Percentiles rank a stretch among this genome's conserved stretches.
These are phyloP conservation scores for Mustelus asterias DNA, from an alignment of 2,113 vertebrate species.

Conservation along the genomic window DNA sequence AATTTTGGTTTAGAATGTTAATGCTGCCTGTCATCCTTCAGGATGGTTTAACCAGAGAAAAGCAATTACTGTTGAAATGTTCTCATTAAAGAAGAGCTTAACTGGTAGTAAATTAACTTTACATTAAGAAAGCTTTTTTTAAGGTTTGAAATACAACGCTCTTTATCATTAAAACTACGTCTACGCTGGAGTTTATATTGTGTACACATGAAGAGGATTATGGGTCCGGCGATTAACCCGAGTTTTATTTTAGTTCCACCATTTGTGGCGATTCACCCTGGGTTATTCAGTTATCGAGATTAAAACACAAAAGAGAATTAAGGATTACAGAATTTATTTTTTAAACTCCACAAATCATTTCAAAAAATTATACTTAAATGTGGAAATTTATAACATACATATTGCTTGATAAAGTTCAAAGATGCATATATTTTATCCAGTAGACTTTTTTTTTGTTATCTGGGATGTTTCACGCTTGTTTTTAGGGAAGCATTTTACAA, in stretches of 20 bases:
- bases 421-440: not conserved
- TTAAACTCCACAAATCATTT: not conserved
- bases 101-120: slow-evolving; percentile 26
- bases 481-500: slow-evolving; percentile 41
- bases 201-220: not conserved
- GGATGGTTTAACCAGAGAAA: not conserved
- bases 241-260: not conserved
- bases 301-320: not conserved
- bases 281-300: not conserved
- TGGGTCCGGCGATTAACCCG: not conserved
- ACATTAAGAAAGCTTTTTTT: not conserved
- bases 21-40: not conserved
- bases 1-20: slow-evolving; percentile 17
- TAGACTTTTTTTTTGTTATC: not conserved
- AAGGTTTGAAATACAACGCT: not conserved
- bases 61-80: slow-evolving; percentile 31
- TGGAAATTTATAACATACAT: not conserved
- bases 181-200: not conserved
- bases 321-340: not conserved
- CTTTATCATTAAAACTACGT: not conserved
- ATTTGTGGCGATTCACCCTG: not conserved
- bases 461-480: not conserved
- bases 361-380: not conserved
- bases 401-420: not conserved
- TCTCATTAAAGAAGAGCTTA: slow-evolving; percentile 33